Evolutionary conservation across 2,113 vertebrate species (phyloP).

Genomic region (Elachura formosa): DNA sequence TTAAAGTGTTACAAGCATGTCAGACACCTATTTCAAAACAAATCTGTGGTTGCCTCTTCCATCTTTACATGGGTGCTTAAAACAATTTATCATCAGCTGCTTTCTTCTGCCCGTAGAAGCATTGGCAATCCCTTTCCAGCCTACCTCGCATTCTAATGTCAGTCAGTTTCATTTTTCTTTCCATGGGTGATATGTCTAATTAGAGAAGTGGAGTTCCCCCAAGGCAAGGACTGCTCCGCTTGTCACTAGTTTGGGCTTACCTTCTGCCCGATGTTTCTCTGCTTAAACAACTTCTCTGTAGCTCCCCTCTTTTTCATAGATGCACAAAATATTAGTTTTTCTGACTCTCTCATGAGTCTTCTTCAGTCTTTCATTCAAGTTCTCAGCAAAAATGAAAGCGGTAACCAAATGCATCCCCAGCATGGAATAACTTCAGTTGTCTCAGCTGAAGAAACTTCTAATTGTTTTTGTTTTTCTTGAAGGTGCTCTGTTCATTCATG

Average conservation of each 20-base stretch:
- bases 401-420: background rate
- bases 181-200: background rate
- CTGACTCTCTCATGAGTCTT: background rate
- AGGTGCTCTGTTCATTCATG: background rate
- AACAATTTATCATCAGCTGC: background rate
- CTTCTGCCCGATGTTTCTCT: background rate
- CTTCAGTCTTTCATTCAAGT: background rate
- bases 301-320: background rate
- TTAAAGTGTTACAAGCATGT: background rate
- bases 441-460: background rate
- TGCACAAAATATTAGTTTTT: background rate
- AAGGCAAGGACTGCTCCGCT: background rate
- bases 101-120: background rate
- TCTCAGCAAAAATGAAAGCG: background rate
- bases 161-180: background rate
- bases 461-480: background rate
- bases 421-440: background rate
- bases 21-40: background rate
- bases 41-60: background rate
- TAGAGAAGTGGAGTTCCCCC: background rate
- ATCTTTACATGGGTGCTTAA: background rate
- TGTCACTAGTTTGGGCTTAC: background rate
- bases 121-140: background rate
- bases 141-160: accelerated
- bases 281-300: background rate